Evolutionary conservation across 1,140 invertebrate species (phyloP).

Genomic region (Eumeta japonica): DNA sequence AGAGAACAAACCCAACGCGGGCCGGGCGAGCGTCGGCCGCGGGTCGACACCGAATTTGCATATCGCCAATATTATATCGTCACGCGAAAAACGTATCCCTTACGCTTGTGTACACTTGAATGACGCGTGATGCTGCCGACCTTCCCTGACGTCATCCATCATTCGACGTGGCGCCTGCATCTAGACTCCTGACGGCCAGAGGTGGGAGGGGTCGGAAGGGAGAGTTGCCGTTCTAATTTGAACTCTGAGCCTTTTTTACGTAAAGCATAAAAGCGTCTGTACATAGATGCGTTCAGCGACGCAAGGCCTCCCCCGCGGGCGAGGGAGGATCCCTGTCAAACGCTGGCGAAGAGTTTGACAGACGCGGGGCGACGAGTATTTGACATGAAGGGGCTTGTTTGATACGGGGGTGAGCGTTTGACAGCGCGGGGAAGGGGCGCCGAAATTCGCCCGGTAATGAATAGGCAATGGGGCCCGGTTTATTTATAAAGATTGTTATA

Average conservation of each 20-base stretch:
- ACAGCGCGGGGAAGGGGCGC: slow-evolving; percentile 26
- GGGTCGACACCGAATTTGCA: slow-evolving; percentile 45
- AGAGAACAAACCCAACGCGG: no score
- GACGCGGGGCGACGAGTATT: slow-evolving; percentile 55
- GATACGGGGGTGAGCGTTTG: slow-evolving; percentile 43
- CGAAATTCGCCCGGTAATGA: slow-evolving; percentile 54
- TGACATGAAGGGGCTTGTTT: slow-evolving; percentile 58
- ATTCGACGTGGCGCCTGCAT: slow-evolving; percentile 54
- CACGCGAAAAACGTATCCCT: slow-evolving; percentile 57
- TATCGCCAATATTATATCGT: slow-evolving; percentile 57
- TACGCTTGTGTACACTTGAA: slow-evolving; percentile 56
- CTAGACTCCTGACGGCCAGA: slow-evolving; percentile 48
- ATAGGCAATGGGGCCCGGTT: slow-evolving; percentile 55
- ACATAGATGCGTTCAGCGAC: slow-evolving; percentile 34
- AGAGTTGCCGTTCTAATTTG: background rate
- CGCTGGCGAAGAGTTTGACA: slow-evolving; percentile 57
- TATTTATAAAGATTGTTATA: slow-evolving; percentile 56
- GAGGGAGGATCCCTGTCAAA: slow-evolving; percentile 56
- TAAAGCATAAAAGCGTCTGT: slow-evolving; percentile 12
- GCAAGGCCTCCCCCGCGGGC: slow-evolving; percentile 41
- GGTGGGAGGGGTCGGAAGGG: slow-evolving; percentile 27
- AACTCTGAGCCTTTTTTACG: slow-evolving; percentile 15
- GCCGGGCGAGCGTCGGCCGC: no score
- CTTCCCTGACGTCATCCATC: slow-evolving; percentile 56
- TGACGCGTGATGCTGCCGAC: slow-evolving; percentile 56